Conservation (phyloP, 1,140 invertebrate species). For the Diabrotica virgifera region DNA sequence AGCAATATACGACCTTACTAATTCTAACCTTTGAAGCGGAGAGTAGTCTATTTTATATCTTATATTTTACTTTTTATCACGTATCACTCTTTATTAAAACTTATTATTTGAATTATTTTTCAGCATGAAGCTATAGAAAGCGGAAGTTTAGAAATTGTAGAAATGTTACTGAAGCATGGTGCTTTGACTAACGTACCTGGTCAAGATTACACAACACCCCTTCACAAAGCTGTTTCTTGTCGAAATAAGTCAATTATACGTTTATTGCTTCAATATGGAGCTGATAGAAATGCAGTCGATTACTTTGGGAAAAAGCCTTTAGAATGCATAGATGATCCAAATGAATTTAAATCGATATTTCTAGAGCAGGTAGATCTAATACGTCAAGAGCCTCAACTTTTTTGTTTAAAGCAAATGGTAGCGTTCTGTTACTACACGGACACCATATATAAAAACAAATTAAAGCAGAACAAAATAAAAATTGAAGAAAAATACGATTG, state of each 20-base stretch:
- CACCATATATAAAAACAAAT: slow-evolving; percentile 22
- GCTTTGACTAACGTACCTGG: slow-evolving; percentile 66
- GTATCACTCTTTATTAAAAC: no score
- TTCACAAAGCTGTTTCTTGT: slow-evolving; percentile 65
- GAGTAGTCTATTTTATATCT: no score
- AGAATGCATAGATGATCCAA: slow-evolving; percentile 17
- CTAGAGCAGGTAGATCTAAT: not conserved
- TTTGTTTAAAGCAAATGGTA: slow-evolving; percentile 22
- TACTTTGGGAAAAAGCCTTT: slow-evolving; percentile 31
- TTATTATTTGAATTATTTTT: slow-evolving; percentile 8
- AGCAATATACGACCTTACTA: no score
- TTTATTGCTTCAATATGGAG: slow-evolving; percentile 34
- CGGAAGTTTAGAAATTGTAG: slow-evolving; percentile 58
- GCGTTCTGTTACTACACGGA: slow-evolving; percentile 31
- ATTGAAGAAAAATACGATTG: slow-evolving; percentile 25
- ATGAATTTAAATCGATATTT: slow-evolving; percentile 21
- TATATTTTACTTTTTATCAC: no score
- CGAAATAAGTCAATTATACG: slow-evolving; percentile 26
- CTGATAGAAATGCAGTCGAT: slow-evolving; percentile 25
- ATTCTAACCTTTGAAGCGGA: no score
- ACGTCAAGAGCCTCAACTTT: slow-evolving; percentile 21
- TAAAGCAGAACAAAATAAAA: slow-evolving; percentile 21
- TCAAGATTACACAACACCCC: slow-evolving; percentile 61
- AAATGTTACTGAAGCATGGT: slow-evolving; percentile 60
- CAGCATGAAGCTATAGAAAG: slow-evolving; percentile 69